Evolutionary conservation across 2,113 vertebrate genomes (phyloP).

Genomic region (human): DNA sequence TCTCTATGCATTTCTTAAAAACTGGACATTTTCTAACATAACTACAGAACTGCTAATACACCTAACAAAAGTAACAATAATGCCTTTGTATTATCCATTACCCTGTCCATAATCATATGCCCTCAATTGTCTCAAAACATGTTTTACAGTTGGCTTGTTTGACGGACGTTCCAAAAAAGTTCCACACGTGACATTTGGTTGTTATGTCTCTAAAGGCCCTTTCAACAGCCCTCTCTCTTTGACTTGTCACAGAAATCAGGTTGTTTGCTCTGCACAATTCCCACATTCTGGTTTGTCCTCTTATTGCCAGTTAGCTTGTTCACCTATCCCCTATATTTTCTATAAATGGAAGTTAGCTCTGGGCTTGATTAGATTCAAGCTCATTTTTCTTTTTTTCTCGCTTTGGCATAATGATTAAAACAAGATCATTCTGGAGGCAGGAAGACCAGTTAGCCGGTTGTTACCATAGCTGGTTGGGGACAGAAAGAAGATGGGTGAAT

Average conservation of each 20-base stretch:
- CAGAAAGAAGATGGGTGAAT: constrained; percentile 15
- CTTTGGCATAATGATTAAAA: constrained; percentile 31
- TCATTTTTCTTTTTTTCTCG: neutral
- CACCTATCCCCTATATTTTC: neutral
- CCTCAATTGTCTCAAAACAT: constrained; percentile 46
- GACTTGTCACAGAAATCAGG: constrained; percentile 21
- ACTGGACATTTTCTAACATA: constrained; percentile 17
- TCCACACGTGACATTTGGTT: neutral
- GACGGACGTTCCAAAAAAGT: constrained; percentile 10
- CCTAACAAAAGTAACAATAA: constrained; percentile 25
- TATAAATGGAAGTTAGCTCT: constrained; percentile 24
- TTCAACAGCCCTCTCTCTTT: neutral
- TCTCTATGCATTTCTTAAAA: neutral
- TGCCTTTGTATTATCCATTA: constrained; percentile 22
- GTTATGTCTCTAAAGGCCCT: constrained; percentile 8
- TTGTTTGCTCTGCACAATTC: neutral
- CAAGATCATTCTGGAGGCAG: neutral
- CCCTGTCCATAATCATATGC: neutral
- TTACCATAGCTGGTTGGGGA: neutral
- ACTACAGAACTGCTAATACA: constrained; percentile 13
- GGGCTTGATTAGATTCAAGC: constrained; percentile 12
- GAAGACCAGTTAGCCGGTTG: constrained; percentile 4
- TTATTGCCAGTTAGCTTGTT: constrained; percentile 56
- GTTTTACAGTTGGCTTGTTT: constrained; percentile 24
- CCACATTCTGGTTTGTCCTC: neutral